Base-by-base conservation (phyloP, 2,113 vertebrate species). In the Cygnus atratus region DNA sequence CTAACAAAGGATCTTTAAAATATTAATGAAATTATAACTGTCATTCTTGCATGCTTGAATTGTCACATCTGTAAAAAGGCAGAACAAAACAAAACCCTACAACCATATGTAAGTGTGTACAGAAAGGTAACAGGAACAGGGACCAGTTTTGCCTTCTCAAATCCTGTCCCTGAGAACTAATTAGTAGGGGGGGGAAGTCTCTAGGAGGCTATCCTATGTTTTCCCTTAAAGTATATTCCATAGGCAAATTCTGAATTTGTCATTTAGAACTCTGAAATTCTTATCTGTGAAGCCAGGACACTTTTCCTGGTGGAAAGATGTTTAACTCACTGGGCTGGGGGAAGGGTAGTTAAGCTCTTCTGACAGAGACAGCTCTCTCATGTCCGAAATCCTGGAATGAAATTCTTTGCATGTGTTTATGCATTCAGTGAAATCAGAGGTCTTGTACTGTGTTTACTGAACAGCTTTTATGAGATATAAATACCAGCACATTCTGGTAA, bases 391-490 rank as follows among this genome's bases (percentile, higher is more conserved):
- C 43, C 19, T 13, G 78, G 66, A 93, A 79, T 95, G 77, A 96
- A 90, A 93, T 93, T 94, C 84, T 54, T 31, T 2, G 13, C 94
- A 95, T 5, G 9, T 91, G 87, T 81, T 91, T 29, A 8, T 63
- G 52, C 91, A 81, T 84, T 89, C 3, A 19, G 85, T 93, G 94
- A 82, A 92, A 96, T 93, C 87, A 93, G 94, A 87, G 93, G 92
- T 96, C 93, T 94, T 89, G 90, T 96, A 2, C 73, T 87, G 80
- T 96, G 93, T 93, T 96, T 95, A 92, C 95, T 59, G 95, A 96
- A 96, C 97, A 96, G 97, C 93, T 97, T 97, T 96, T 80, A n/a
- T 88, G 90, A 90, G 94, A 92, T 97, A 95, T 92, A 96, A 96
- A 95, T 95, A 96, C 87, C 95, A 84, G 80, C 87, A 92, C 89